phyloP scores from a whole-genome alignment of 2,888 invertebrate species.

The Leucophenga montana region DNA sequence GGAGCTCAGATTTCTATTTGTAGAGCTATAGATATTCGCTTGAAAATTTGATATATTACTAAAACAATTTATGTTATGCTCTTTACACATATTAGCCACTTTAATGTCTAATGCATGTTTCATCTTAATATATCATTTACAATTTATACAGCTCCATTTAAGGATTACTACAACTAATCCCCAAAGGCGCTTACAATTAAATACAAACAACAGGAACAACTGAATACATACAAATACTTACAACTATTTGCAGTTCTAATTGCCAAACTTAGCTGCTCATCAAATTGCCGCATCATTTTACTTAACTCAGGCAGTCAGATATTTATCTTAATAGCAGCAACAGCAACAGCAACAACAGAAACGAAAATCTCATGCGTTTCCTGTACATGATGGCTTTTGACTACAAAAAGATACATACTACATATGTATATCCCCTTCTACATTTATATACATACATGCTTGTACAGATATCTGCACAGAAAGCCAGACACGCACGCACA shows the following conservation, averaged over 20 bases:
- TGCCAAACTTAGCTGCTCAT: constrained; percentile 64
- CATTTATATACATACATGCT: background rate
- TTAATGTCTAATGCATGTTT: no score
- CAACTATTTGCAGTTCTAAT: constrained; percentile 47
- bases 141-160: constrained; percentile 21
- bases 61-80: no score
- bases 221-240: constrained; percentile 16
- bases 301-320: constrained; percentile 49
- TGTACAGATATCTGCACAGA: constrained; percentile 42
- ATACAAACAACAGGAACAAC: constrained; percentile 1
- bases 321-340: constrained; percentile 34
- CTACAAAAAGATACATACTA: no score
- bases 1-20: no score
- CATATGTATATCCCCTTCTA: constrained; percentile 10
- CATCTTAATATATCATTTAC: background rate
- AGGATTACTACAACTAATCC: constrained; percentile 17
- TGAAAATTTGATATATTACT: no score
- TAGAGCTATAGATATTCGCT: no score
- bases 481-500: constrained; percentile 29
- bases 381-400: constrained; percentile 47
- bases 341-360: constrained; percentile 18
- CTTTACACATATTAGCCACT: no score
- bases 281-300: constrained; percentile 65
- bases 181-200: constrained; percentile 21
- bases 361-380: constrained; percentile 62